Percentiles rank a stretch among this genome's conserved stretches.
Evolutionary conservation across 2,797 vertebrate genomes (phyloP).

Genomic region (Molossus alvarezi): DNA sequence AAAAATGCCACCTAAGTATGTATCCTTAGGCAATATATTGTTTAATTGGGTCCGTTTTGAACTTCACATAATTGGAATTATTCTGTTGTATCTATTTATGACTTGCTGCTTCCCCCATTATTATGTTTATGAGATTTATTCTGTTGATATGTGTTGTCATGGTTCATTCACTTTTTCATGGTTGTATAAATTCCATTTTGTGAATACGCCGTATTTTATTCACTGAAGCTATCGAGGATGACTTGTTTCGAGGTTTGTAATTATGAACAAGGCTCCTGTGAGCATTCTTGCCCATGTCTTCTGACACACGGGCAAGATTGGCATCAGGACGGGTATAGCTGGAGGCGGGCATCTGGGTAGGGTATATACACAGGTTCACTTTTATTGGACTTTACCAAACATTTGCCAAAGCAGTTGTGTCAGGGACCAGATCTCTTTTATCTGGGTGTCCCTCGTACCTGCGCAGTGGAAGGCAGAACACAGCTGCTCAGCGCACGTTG

Average conservation of each 20-base stretch:
- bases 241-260: conserved; percentile 26
- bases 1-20: not conserved
- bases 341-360: not conserved
- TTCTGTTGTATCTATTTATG: conserved; percentile 16
- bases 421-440: not conserved
- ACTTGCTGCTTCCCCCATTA: not conserved
- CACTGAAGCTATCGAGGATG: conserved; percentile 27
- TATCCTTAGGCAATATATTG: not conserved
- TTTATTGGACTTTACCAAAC: not conserved
- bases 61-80: not conserved
- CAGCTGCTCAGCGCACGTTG: not conserved
- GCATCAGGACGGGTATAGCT: not conserved
- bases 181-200: conserved; percentile 21
- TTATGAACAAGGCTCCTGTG: not conserved
- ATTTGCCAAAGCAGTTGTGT: not conserved
- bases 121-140: conserved; percentile 53
- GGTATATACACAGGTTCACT: not conserved
- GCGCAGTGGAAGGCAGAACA: not conserved
- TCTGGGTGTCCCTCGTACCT: not conserved
- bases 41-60: conserved; percentile 52
- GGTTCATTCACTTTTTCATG: conserved; percentile 55
- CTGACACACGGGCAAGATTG: not conserved
- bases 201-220: conserved; percentile 31
- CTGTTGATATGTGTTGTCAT: not conserved
- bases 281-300: not conserved